A percentile compares a stretch with the other conserved stretches of the same genome.
These are phyloP conservation scores for Drosophila diplacantha DNA, from an alignment of 2,888 invertebrate genomes.

Conservation along the genomic window DNA sequence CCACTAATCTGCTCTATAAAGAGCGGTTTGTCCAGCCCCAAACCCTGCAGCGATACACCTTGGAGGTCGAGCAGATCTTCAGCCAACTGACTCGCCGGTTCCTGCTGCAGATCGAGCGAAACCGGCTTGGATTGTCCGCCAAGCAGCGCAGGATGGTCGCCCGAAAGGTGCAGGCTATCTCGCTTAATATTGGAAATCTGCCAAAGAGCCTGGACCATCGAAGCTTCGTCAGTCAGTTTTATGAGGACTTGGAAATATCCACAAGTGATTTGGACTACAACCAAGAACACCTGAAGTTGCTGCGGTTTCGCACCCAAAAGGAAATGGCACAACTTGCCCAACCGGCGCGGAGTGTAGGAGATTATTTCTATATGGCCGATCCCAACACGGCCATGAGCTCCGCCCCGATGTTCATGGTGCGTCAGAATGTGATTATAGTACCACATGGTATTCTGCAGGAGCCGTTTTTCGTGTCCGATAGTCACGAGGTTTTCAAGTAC, in stretches of 20 bases:
- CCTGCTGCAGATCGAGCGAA: slow-evolving; percentile 42
- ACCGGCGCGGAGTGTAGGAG: neutral
- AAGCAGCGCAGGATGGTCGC: slow-evolving; percentile 32
- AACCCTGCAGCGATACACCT: slow-evolving; percentile 1
- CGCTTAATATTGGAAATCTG: slow-evolving; percentile 70
- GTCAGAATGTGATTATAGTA: slow-evolving; percentile 65
- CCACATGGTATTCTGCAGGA: slow-evolving; percentile 64
- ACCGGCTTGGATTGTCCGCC: slow-evolving; percentile 38
- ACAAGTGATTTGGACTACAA: slow-evolving; percentile 46
- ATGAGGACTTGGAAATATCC: slow-evolving; percentile 41
- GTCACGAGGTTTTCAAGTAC: slow-evolving; percentile 60
- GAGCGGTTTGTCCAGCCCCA: slow-evolving; percentile 41
- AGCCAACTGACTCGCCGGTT: slow-evolving; percentile 50
- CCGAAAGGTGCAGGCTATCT: slow-evolving; percentile 51
- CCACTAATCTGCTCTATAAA: slow-evolving; percentile 57
- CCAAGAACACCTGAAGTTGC: slow-evolving; percentile 54
- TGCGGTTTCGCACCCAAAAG: slow-evolving; percentile 45
- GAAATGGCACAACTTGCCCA: slow-evolving; percentile 23
- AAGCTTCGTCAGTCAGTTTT: slow-evolving; percentile 47
- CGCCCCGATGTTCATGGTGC: slow-evolving; percentile 59
- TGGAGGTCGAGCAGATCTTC: slow-evolving; percentile 37
- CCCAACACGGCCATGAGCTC: slow-evolving; percentile 43
- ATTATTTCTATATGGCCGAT: slow-evolving; percentile 37
- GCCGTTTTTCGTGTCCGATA: slow-evolving; percentile 46
- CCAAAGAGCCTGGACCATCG: slow-evolving; percentile 40